Conservation (phyloP, 2,888 invertebrate species). For the Oscheius myriophilus region DNA sequence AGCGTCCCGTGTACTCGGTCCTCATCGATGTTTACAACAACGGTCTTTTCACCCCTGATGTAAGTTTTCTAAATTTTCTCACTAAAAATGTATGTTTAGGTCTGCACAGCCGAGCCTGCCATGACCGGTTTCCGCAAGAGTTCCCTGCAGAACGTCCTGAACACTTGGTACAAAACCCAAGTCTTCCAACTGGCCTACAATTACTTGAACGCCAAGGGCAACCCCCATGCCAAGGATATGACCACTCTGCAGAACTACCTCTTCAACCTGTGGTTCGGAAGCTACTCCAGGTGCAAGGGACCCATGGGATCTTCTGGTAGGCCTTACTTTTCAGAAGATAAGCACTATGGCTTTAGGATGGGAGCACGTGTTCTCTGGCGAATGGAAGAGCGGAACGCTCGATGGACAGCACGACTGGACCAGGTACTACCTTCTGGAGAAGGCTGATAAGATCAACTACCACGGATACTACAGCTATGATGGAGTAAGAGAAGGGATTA, state of each 20-base stretch:
- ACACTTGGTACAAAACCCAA: conserved; percentile 58
- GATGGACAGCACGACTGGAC: conserved; percentile 70
- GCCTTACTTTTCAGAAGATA: background rate
- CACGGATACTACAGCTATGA: conserved; percentile 65
- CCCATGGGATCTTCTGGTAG: conserved; percentile 61
- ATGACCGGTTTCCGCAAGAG: conserved; percentile 58
- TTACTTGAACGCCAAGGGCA: conserved; percentile 55
- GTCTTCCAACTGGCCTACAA: conserved; percentile 61
- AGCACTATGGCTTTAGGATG: conserved; percentile 55
- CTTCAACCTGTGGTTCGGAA: conserved; percentile 67
- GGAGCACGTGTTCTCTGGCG: conserved; percentile 70
- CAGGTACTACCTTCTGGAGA: conserved; percentile 65
- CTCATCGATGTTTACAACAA: conserved; percentile 60
- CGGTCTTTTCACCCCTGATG: conserved; percentile 58
- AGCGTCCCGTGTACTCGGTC: conserved; percentile 59
- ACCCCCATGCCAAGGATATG: conserved; percentile 37
- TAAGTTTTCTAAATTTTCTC: conserved; percentile 27
- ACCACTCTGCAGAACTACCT: conserved; percentile 55
- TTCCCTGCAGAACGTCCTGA: conserved; percentile 52
- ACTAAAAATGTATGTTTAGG: conserved; percentile 34
- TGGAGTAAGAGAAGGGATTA: conserved; percentile 35
- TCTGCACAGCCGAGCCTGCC: conserved; percentile 60
- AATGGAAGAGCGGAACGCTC: conserved; percentile 51
- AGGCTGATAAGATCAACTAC: conserved; percentile 66
- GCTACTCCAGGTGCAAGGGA: conserved; percentile 63